phyloP scores from a whole-genome alignment of 2,113 vertebrate species.

The Paradoxurus hermaphroditus region DNA sequence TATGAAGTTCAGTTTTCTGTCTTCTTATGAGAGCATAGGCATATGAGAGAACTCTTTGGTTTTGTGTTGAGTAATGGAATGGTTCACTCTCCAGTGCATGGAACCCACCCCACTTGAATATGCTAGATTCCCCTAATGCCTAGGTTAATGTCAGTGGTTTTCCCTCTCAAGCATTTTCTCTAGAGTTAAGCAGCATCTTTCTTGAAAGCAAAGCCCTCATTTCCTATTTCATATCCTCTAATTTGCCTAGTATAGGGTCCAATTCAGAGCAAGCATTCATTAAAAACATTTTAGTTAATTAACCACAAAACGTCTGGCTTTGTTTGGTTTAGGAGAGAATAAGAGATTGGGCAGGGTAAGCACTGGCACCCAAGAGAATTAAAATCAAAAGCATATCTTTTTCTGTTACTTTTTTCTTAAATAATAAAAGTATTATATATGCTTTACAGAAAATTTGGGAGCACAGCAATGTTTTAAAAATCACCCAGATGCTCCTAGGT shows the following conservation, averaged over 20 bases:
- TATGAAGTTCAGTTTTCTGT: background rate
- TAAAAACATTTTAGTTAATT: constrained; percentile 54
- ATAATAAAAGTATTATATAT: background rate
- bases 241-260: constrained; percentile 33
- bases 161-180: background rate
- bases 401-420: background rate
- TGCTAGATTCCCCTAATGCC: background rate
- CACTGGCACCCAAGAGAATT: background rate
- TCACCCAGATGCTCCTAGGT: background rate
- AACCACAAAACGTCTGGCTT: constrained; percentile 45
- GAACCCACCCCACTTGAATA: background rate
- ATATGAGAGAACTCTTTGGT: background rate
- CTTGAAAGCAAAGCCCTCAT: constrained; percentile 54
- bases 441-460: constrained; percentile 9
- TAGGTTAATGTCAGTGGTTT: background rate
- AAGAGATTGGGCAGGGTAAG: constrained; percentile 3
- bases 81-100: background rate
- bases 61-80: background rate
- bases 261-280: constrained; percentile 45
- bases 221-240: constrained; percentile 46
- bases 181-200: constrained; percentile 14
- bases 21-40: background rate
- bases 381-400: constrained; percentile 8
- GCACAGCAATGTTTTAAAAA: background rate
- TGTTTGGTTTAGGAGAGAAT: constrained; percentile 24